Evolutionary conservation across 1,140 invertebrate species (phyloP), one percentile per base, ranked within the genome.

Genomic region (Triops cancriformis): DNA sequence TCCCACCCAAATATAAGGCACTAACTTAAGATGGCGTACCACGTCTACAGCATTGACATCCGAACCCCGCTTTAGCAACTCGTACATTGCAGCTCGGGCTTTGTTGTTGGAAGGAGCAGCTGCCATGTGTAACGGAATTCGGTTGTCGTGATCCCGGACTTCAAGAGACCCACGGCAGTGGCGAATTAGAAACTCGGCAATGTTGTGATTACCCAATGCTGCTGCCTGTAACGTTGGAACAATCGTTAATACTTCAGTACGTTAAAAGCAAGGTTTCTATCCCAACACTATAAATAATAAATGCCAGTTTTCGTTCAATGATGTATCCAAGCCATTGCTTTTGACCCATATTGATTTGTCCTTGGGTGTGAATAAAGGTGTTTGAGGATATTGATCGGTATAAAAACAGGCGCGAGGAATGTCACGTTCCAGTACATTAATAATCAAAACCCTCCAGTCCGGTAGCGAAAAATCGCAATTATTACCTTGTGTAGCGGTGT

Each of bases 81-180:
- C 90, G 81, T 92, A 95, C n/a, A 83, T 82, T 77, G 90, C 89
- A 77, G 88, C 84, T n/a, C 37, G 45, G 78, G 89, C 89, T 51
- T 90, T 89, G 81, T 92, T 92, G 82, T 90, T 91, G 51, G 90
- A 85, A 12, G 89, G 87, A 4, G 94, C 93, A 0, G 95, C 91
- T 81, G 95, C 98, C 82, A 89, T 89, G 86, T 98, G 97, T 42
- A 99, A 84, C 0, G 97, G 90, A 3, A 94, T 97, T 80, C 94
- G 89, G 23, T 95, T 95, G 77, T 95, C 91, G 79, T 90, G 90
- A 82, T 96, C 94, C 41, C 86, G 85, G 7, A 89, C 87, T 42
- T 88, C 88, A 1, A 92, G 85, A 12, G 90, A 88, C 89, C 85
- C n/a, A 92, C 90, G 81, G 89, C 90, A 79, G 88, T 88, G 42